phyloP scores from a whole-genome alignment of 2,888 invertebrate species.

The Cheiracanthium punctorium region DNA sequence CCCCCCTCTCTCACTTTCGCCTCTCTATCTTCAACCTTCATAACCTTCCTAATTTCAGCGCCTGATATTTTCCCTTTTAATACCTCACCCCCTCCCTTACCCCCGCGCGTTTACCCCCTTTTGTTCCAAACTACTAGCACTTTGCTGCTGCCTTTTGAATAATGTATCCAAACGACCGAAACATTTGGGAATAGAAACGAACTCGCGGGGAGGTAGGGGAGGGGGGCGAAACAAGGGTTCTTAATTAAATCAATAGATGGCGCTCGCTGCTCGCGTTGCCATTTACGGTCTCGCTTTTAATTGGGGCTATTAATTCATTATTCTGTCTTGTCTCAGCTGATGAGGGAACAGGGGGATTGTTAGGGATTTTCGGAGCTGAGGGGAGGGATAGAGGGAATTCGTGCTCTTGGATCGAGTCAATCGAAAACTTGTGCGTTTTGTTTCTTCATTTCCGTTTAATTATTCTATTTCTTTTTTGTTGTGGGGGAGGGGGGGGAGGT shows the following conservation, averaged over 20 bases:
- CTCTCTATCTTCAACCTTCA: no score
- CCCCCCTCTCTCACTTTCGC: no score
- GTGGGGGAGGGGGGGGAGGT: no score
- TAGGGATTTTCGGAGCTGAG: neutral
- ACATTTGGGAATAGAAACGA: conserved; percentile 21
- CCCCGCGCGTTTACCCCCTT: neutral
- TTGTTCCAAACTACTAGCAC: no score
- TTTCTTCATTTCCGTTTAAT: neutral
- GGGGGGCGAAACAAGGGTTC: conserved; percentile 54
- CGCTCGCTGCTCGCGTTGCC: conserved; percentile 25
- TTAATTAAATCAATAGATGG: conserved; percentile 65
- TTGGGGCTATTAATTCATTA: conserved; percentile 69
- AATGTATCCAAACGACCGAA: conserved; percentile 38
- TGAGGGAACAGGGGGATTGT: conserved; percentile 24
- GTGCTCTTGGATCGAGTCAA: neutral
- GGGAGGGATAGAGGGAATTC: neutral
- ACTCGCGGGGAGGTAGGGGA: no score
- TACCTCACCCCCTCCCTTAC: neutral
- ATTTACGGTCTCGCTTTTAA: conserved; percentile 31
- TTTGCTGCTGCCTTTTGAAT: conserved; percentile 34
- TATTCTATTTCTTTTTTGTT: neutral
- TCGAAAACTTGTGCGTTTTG: neutral
- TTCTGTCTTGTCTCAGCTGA: conserved; percentile 59
- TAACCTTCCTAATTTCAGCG: neutral
- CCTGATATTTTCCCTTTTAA: neutral